These are phyloP conservation scores for Leucophora obtusa DNA, from an alignment of 2,888 invertebrate genomes.

Conservation along the genomic window DNA sequence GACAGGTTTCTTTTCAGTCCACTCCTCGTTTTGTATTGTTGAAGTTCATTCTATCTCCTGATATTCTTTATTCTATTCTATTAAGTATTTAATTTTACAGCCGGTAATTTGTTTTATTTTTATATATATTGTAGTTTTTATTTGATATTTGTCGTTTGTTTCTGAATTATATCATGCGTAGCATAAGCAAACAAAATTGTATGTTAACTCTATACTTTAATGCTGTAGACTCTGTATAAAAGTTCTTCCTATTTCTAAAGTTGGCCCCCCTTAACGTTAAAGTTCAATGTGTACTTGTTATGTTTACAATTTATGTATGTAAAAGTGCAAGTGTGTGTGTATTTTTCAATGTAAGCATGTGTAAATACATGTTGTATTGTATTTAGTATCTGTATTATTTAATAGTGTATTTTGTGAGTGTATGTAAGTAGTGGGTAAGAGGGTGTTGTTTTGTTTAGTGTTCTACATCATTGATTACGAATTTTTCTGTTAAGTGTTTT, in stretches of 20 bases:
- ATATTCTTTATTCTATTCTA: background rate
- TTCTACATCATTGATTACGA: slow-evolving; percentile 40
- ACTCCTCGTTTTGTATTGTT: background rate
- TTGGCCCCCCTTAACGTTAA: slow-evolving; percentile 49
- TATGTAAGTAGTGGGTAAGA: slow-evolving; percentile 25
- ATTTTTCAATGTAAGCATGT: slow-evolving; percentile 8
- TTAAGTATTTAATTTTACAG: slow-evolving; percentile 1
- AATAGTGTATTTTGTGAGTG: background rate
- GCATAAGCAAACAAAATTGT: slow-evolving; percentile 32
- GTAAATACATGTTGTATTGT: slow-evolving; percentile 1
- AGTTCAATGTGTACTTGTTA: slow-evolving; percentile 47
- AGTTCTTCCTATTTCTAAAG: slow-evolving; percentile 17
- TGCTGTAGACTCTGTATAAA: background rate
- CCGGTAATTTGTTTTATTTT: slow-evolving; percentile 25
- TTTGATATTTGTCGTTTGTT: slow-evolving; percentile 4
- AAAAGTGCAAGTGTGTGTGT: slow-evolving; percentile 4
- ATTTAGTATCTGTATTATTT: background rate
- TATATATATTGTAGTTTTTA: slow-evolving; percentile 5
- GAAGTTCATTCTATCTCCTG: background rate
- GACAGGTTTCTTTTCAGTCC: slow-evolving; percentile 31
- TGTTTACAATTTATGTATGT: slow-evolving; percentile 27
- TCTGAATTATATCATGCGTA: slow-evolving; percentile 51
- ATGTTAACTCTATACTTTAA: slow-evolving; percentile 13
- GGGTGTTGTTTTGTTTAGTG: slow-evolving; percentile 34
- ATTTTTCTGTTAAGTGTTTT: slow-evolving; percentile 4